These are phyloP conservation scores for Ruditapes philippinarum DNA, from an alignment of 1,140 invertebrate genomes.

Conservation along the genomic window DNA sequence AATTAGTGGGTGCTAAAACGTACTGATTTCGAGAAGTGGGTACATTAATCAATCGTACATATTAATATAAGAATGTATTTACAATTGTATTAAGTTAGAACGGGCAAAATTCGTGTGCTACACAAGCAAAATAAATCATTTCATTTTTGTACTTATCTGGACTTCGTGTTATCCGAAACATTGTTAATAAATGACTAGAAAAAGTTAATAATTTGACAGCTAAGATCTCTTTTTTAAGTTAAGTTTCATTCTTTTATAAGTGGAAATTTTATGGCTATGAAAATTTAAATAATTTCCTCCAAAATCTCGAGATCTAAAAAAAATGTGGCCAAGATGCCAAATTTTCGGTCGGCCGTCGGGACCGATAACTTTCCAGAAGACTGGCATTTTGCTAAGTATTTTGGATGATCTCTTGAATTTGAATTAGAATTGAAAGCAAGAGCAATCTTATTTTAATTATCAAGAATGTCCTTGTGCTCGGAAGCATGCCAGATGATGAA, in stretches of 20 bases:
- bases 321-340: too few species aligned
- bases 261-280: slow-evolving; percentile 7
- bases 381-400: too few species aligned
- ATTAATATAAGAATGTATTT: too few species aligned
- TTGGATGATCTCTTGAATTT: too few species aligned
- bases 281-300: slow-evolving; percentile 9
- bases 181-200: not conserved
- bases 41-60: too few species aligned
- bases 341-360: too few species aligned
- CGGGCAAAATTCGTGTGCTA: slow-evolving; percentile 4
- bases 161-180: slow-evolving; percentile 1
- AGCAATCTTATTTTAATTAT: too few species aligned
- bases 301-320: not conserved
- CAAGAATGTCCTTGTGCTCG: slow-evolving; percentile 29
- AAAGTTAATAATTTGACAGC: slow-evolving; percentile 9
- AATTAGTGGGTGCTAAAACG: slow-evolving; percentile 6
- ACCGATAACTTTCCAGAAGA: too few species aligned
- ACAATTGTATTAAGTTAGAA: slow-evolving; percentile 9
- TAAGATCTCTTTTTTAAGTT: too few species aligned
- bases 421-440: slow-evolving; percentile 9
- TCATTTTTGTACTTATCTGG: too few species aligned
- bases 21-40: slow-evolving; percentile 7
- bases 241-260: slow-evolving; percentile 4
- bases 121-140: too few species aligned
- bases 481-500: slow-evolving; percentile 8